Base-by-base conservation (phyloP, 2,797 vertebrate genomes). In the Euthynnus affinis region DNA sequence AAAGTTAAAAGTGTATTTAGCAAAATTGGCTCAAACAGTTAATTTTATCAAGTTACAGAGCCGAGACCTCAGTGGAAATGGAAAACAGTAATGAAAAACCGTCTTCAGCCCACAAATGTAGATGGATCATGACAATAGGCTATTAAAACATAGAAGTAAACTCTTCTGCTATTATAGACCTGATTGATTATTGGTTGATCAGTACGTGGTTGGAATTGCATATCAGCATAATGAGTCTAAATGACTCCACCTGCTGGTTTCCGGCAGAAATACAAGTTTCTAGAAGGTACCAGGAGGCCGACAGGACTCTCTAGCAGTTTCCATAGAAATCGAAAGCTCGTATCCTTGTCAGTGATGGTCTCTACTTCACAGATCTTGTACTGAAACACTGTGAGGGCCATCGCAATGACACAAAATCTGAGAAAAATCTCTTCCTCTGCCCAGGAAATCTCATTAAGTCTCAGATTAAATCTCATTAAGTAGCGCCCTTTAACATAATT, bases 211-310 rank as follows among this genome's bases (percentile, higher is more conserved):
- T 34, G 0, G 74, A 74, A 82, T 57, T 71, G 23, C 57, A 63
- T 22, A 74, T 49, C 15, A 27, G 6, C 17, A 72, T 23, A 20
- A 18, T 42, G 27, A n/a, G 55, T 23, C 44, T 4, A 23, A 78
- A 69, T 7, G 9, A n/a, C 93, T 80, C 95, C 96, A 69, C 90
- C 95, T 95, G 71, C 70, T 25, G 96, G 92, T 71, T 23, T 3
- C 0, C 1, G 0, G 13, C 7, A 6, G 9, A 85, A 83, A 27
- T 23, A 10, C 89, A 71, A 5, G 66, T 55, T 97, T 97, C 96
- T 96, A 96, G 96, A 97, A 97, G 53, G 77, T 96, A 95, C 96
- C 63, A 91, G 83, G 79, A 78, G 49, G 51, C 22, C 3, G 78
- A 6, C 5, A 10, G 68, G 80, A 84, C 73, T 73, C 74, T 86